Conservation (phyloP, 2,888 invertebrate genomes). For the Pecten maximus region DNA sequence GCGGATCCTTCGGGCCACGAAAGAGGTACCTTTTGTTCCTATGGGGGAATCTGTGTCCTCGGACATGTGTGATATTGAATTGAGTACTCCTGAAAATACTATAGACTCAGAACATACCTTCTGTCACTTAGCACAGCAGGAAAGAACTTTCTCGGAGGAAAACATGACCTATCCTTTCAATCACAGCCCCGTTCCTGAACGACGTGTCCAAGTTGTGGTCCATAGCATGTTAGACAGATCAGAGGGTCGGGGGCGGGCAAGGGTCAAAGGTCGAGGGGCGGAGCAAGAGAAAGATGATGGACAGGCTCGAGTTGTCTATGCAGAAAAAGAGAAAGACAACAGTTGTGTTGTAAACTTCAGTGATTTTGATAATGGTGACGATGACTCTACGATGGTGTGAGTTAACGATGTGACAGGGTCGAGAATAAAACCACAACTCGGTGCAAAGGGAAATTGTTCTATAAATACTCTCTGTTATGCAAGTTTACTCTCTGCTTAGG, state of each 20-base stretch:
- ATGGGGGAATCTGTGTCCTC: slow-evolving; percentile 66
- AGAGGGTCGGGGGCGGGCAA: background rate
- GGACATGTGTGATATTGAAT: slow-evolving; percentile 70
- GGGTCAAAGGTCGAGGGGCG: slow-evolving; percentile 45
- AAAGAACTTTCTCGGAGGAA: slow-evolving; percentile 77
- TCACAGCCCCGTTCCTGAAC: slow-evolving; percentile 39
- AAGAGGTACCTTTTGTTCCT: slow-evolving; percentile 71
- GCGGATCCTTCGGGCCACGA: slow-evolving; percentile 77
- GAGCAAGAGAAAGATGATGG: slow-evolving; percentile 52
- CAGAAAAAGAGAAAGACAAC: slow-evolving; percentile 66
- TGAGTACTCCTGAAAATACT: slow-evolving; percentile 77
- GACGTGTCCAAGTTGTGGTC: slow-evolving; percentile 44
- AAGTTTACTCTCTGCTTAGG: background rate
- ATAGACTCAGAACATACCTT: slow-evolving; percentile 67
- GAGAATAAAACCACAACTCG: background rate
- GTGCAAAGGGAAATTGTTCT: background rate
- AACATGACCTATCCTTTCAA: slow-evolving; percentile 53
- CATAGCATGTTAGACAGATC: slow-evolving; percentile 45
- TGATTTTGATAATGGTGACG: slow-evolving; percentile 50
- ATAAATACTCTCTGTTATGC: background rate
- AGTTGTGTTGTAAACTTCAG: slow-evolving; percentile 64
- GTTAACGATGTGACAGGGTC: background rate
- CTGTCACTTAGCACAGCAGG: slow-evolving; percentile 78
- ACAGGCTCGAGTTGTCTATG: slow-evolving; percentile 61
- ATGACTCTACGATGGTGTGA: slow-evolving; percentile 11